These are phyloP conservation scores for Tortrix viridana DNA, from an alignment of 2,888 invertebrate species.

Conservation along the genomic window DNA sequence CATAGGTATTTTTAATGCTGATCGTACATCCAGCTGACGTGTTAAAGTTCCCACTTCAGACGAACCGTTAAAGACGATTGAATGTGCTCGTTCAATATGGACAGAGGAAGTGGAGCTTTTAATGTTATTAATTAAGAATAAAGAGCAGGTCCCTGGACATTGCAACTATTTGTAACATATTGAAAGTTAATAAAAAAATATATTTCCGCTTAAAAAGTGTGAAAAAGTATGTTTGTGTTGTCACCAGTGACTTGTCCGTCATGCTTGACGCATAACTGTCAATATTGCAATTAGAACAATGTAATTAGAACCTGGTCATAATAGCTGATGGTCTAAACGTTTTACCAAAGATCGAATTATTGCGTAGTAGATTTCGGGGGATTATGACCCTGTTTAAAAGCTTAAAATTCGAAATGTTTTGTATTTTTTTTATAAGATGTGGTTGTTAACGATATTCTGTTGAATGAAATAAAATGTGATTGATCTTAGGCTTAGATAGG, in stretches of 20 bases:
- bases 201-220: too few species aligned
- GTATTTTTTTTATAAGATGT: constrained; percentile 78
- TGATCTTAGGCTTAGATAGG: constrained; percentile 74
- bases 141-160: too few species aligned
- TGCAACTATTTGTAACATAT: too few species aligned
- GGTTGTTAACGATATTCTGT: constrained; percentile 71
- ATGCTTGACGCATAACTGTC: constrained; percentile 7
- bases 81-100: too few species aligned
- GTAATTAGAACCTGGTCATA: constrained; percentile 46
- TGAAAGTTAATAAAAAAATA: too few species aligned
- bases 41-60: too few species aligned
- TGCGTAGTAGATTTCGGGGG: constrained; percentile 59
- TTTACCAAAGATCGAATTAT: constrained; percentile 79
- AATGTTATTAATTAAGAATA: too few species aligned
- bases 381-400: constrained; percentile 69
- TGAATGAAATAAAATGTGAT: constrained; percentile 76
- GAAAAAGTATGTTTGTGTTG: background rate
- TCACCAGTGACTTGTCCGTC: background rate
- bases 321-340: constrained; percentile 74
- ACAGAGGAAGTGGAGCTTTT: too few species aligned
- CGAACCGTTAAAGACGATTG: too few species aligned
- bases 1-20: too few species aligned
- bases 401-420: constrained; percentile 77
- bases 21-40: too few species aligned
- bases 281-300: constrained; percentile 19